A percentile compares a stretch with the other conserved stretches of the same genome.
Evolutionary conservation across 2,888 invertebrate genomes (phyloP).

Genomic region (Lasioglossum lativentre): DNA sequence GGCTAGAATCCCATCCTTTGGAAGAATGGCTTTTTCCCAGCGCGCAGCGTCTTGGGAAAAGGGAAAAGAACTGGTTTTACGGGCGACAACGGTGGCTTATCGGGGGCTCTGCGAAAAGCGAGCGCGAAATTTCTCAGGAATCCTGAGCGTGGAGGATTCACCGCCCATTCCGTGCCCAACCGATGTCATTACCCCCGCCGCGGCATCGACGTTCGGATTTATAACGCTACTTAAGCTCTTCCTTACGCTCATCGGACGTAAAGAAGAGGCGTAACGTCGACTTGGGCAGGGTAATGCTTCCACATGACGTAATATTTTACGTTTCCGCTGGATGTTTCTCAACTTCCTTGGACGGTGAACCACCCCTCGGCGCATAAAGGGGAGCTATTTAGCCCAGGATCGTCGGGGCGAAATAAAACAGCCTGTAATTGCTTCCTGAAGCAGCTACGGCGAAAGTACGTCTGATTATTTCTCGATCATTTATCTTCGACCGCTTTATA

Average conservation of each 20-base stretch:
- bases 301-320: conserved; percentile 34
- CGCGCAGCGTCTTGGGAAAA: neutral
- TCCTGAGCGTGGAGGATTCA: neutral
- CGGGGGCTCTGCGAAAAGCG: conserved; percentile 26
- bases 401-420: neutral
- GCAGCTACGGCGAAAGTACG: neutral
- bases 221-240: conserved; percentile 41
- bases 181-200: conserved; percentile 43
- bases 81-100: conserved; percentile 28
- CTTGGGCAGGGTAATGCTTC: conserved; percentile 31
- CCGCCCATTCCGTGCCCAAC: conserved; percentile 23
- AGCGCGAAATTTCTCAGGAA: conserved; percentile 47
- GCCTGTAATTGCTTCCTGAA: conserved; percentile 7
- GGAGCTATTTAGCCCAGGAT: neutral
- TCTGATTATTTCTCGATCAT: neutral
- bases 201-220: conserved; percentile 19
- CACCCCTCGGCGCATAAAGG: neutral
- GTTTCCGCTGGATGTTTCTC: conserved; percentile 30
- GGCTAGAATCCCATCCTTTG: neutral
- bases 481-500: neutral
- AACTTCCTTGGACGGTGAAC: conserved; percentile 37
- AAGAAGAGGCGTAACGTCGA: conserved; percentile 37
- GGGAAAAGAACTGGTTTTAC: conserved; percentile 16
- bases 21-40: conserved; percentile 1
- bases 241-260: conserved; percentile 42